Evolutionary conservation across 2,888 invertebrate species (phyloP), one percentile per base, ranked within the genome.

Genomic region (Unio pictorum): DNA sequence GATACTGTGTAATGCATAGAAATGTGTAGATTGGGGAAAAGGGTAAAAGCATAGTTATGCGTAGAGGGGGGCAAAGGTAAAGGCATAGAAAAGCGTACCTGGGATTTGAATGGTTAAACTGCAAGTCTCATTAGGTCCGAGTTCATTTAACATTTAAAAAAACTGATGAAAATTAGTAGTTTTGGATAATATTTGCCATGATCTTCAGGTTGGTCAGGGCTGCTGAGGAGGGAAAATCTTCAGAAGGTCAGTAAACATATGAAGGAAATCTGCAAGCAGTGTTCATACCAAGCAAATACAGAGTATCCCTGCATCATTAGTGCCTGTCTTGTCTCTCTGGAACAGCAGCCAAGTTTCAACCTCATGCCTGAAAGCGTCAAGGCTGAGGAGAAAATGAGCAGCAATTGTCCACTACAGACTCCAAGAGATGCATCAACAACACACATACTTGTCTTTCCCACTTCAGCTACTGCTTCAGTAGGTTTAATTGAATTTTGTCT

Each of bases 371-470:
- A 90, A 71, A 83, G 86, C 18, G 78, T 90, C n/a, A 89, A 89
- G 72, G 79, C 81, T 28, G 89, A 89, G 76, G 88, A 89, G 72
- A 87, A 87, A 68, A 85, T 81, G 76, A 84, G 86, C 71, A 86
- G 87, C 75, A 88, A 86, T 68, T 84, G 86, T 67, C 87, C 88
- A 6, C 92, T 99, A 85, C 95, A 96, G 83, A 99, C 99, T 73
- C 99, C 99, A 8, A 94, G 97, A 78, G 99, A 99, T 91, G 96
- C 97, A 76, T 95, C 97, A 70, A 96, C 96, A 90, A 99, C 99
- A 72, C 99, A 99, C 90, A 99, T 99, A 82, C 93, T 99, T 82
- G 99, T 99, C 82, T 99, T 99, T 91, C 99, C 99, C 65, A 99
- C 98, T 59, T 98, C 90, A 7, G 87, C 90, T 54, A 86, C 87